These are phyloP conservation scores for Phylloscopus trochiloides DNA, from an alignment of 2,113 vertebrate genomes.

Conservation along the genomic window DNA sequence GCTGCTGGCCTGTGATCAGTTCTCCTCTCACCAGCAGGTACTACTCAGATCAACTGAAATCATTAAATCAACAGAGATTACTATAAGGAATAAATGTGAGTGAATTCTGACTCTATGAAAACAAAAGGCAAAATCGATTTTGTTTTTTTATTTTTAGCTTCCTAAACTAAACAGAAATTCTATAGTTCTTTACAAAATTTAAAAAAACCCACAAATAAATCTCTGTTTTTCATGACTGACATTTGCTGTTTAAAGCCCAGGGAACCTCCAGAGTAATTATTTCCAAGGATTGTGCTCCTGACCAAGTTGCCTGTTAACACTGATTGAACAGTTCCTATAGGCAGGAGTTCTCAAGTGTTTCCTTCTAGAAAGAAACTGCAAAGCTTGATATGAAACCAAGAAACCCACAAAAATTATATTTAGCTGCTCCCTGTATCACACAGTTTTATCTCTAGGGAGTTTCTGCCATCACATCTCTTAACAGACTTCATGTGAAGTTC, in stretches of 20 bases:
- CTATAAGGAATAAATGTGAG: conserved; percentile 15
- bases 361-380: conserved; percentile 15
- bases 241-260: background rate
- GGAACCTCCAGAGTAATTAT: conserved; percentile 5
- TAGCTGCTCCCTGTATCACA: conserved; percentile 15
- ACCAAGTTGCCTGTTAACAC: conserved; percentile 1
- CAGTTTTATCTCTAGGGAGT: background rate
- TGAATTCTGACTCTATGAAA: background rate
- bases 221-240: background rate
- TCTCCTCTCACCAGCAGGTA: conserved; percentile 59
- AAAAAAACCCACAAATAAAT: background rate
- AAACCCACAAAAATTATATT: conserved; percentile 28
- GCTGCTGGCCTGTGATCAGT: conserved; percentile 32
- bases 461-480: background rate
- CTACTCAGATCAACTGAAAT: conserved; percentile 52
- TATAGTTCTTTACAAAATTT: background rate
- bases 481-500: background rate
- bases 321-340: conserved; percentile 68
- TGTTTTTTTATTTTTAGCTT: conserved; percentile 30
- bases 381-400: background rate
- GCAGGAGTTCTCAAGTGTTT: conserved; percentile 50
- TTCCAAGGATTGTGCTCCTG: background rate
- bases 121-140: conserved; percentile 41
- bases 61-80: conserved; percentile 39
- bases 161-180: background rate